Base-by-base conservation (phyloP, 1,140 invertebrate species). In the Hycleus phaleratus region DNA sequence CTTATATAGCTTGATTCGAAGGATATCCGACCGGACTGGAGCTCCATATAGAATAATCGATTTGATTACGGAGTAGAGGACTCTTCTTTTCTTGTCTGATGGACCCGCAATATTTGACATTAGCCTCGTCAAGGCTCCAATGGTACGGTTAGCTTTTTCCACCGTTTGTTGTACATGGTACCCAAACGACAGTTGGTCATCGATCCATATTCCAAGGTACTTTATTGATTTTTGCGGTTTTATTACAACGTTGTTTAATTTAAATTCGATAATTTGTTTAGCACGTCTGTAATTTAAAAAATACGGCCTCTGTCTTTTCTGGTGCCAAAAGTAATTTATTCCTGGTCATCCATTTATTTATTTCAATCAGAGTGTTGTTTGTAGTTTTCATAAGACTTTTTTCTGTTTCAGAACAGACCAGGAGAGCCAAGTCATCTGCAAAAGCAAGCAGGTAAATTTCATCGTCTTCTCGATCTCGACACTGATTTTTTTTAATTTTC, bases 81-180 rank as follows among this genome's bases (percentile, higher is more conserved):
- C 39, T 26, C 58, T 51, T 43, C 66, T 53, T 18, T 60, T 64
- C 18, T 47, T 47, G 1, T 50, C 32, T 24, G 12, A 56, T 26
- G 68, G 64, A 12, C 67, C 71, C 8, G 46, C 53, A 7, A 68
- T 53, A 38, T 67, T 71, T 3, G 64, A 59, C 60, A 68, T 67
- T 5, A 68, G 24, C 45, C 62, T 56, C 24, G 54, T 45, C 3
- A 71, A 61, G 2, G 44, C 32, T n/a, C 60, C 26, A 11, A 48
- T 38, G 40, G 25, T 47, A 24, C 9, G 53, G 5, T 56, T 46
- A 2, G 56, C 64, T 44, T 62, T 69, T 2, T 45, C 44, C 3
- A 54, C 8, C 18, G 51, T 49, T 26, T 43, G 38, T 6, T 40
- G 24, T 0, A 67, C 56, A 32, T 70, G 63, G 12, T 12, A 12